A percentile compares a stretch with the other conserved stretches of the same genome.
These are phyloP conservation scores for Pachyramphus minor DNA, from an alignment of 2,113 vertebrate genomes.

Conservation along the genomic window DNA sequence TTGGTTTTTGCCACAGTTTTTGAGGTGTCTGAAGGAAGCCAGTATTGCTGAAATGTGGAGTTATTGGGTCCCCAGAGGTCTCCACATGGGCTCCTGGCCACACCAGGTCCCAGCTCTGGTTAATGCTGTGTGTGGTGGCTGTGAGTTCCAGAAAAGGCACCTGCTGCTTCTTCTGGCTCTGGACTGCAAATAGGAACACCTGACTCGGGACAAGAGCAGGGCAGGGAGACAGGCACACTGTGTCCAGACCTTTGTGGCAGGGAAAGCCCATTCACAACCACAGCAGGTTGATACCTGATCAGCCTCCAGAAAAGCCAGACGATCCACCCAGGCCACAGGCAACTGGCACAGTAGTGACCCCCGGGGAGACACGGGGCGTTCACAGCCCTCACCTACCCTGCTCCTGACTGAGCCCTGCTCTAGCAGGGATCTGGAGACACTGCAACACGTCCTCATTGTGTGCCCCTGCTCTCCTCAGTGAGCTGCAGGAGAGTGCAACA, in stretches of 20 bases:
- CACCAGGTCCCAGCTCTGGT: background rate
- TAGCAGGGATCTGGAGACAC: background rate
- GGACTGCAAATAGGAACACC: background rate
- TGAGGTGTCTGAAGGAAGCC: background rate
- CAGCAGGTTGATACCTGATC: background rate
- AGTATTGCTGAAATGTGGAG: accelerated
- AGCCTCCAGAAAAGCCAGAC: background rate
- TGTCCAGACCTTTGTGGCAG: background rate
- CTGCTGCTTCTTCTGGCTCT: background rate
- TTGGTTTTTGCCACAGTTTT: background rate
- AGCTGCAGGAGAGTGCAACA: background rate
- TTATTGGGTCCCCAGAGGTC: accelerated
- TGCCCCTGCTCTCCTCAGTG: background rate
- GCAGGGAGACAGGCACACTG: accelerated
- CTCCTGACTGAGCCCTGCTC: background rate
- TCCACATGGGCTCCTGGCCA: background rate
- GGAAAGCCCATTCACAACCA: too few relatives aligned
- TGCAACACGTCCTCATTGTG: accelerated
- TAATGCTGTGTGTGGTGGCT: too few relatives aligned
- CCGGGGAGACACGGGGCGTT: background rate
- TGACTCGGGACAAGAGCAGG: accelerated
- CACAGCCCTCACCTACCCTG: background rate
- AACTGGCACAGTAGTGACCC: background rate
- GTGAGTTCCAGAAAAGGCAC: background rate
- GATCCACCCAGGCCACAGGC: background rate